A percentile compares a stretch with the other conserved stretches of the same genome.
phyloP scores from a whole-genome alignment of 37 sponge, comb jelly and placozoan species.

The Beroe forskalii region DNA sequence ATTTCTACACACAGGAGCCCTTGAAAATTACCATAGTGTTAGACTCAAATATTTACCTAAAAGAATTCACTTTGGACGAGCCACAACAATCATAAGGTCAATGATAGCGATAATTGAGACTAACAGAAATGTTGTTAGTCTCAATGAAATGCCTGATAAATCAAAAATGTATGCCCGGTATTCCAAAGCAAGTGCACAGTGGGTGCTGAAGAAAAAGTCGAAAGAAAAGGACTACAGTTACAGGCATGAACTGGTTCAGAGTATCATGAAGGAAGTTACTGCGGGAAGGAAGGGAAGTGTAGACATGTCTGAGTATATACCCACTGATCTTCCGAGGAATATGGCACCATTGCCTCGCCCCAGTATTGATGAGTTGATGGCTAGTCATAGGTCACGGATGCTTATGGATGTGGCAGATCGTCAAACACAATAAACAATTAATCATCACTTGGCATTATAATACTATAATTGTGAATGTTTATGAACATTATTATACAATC shows the following conservation, averaged over 20 bases:
- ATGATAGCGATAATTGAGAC: conserved; percentile 30
- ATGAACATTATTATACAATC: too few relatives aligned
- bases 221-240: conserved; percentile 3
- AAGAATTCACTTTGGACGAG: not conserved
- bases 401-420: too few relatives aligned
- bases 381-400: not conserved
- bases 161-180: conserved; percentile 17
- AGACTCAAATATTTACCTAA: conserved; percentile 5
- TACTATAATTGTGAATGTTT: too few relatives aligned
- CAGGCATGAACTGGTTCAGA: not conserved
- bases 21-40: not conserved
- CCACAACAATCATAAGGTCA: not conserved
- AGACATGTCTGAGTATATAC: conserved; percentile 20
- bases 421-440: too few relatives aligned
- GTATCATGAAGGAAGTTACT: not conserved
- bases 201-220: not conserved
- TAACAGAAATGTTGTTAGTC: not conserved
- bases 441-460: too few relatives aligned
- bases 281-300: not conserved
- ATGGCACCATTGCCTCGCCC: not conserved
- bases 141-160: not conserved
- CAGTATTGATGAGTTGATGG: not conserved
- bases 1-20: not conserved
- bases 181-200: conserved; percentile 1
- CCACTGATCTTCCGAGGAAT: not conserved